Percentiles rank a stretch among this genome's conserved stretches.
phyloP scores from a whole-genome alignment of 2,113 vertebrate genomes.

The Sander vitreus region DNA sequence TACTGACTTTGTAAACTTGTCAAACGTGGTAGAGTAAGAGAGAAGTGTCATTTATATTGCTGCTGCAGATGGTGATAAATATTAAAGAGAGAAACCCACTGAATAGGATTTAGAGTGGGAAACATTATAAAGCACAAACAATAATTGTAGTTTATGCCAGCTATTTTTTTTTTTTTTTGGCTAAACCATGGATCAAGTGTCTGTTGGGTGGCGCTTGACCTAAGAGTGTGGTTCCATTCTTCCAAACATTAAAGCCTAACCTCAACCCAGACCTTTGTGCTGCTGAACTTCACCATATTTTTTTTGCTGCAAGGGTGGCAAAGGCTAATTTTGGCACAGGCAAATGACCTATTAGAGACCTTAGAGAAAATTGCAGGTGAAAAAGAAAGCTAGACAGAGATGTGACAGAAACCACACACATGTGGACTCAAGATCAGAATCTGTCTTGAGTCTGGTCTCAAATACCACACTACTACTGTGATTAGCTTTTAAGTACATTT shows the following conservation, averaged over 20 bases:
- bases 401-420: not conserved
- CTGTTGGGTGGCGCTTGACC: not conserved
- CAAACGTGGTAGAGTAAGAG: too few species aligned
- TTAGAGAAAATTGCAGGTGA: not conserved
- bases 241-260: not conserved
- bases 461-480: not conserved
- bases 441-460: not conserved
- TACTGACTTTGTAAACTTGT: too few species aligned
- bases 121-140: too few species aligned
- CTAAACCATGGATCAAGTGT: too few species aligned
- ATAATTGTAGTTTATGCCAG: too few species aligned
- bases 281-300: not conserved
- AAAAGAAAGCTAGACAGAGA: not conserved
- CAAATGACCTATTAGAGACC: not conserved
- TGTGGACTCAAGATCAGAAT: not conserved
- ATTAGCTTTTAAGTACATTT: not conserved
- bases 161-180: too few species aligned
- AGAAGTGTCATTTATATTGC: too few species aligned
- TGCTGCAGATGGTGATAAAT: too few species aligned
- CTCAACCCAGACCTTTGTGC: not conserved
- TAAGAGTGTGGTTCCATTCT: not conserved
- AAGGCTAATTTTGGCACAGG: rapidly evolving
- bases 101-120: too few species aligned
- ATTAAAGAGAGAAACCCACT: too few species aligned
- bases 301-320: not conserved